These are phyloP conservation scores for Orthochromis indermauri DNA, from an alignment of 2,113 vertebrate genomes.

Conservation along the genomic window DNA sequence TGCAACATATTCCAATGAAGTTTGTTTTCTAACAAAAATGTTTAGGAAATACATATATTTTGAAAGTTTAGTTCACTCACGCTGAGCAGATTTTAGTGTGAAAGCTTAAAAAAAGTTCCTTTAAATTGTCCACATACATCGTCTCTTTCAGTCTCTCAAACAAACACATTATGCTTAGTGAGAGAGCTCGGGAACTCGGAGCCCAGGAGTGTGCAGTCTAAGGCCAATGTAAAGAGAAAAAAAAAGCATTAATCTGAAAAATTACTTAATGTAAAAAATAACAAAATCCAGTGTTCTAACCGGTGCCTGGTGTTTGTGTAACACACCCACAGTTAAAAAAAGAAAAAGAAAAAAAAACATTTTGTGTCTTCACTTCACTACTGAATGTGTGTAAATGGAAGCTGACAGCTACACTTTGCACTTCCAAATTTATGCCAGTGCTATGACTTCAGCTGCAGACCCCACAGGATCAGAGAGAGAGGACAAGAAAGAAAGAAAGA, in stretches of 20 bases:
- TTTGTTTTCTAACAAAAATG: background rate
- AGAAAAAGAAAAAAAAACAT: background rate
- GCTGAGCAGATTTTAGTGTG: background rate
- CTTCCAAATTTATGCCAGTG: conserved; percentile 52
- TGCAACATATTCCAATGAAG: background rate
- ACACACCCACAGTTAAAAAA: background rate
- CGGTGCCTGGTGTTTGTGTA: background rate
- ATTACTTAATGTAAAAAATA: conserved; percentile 33
- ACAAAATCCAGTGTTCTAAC: conserved; percentile 8
- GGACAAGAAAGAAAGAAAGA: background rate
- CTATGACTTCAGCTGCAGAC: conserved; percentile 26
- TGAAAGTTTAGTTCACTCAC: background rate
- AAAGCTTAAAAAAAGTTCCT: background rate
- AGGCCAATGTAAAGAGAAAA: conserved; percentile 26
- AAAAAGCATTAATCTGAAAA: conserved; percentile 40
- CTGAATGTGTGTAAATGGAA: conserved; percentile 27
- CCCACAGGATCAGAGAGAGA: background rate
- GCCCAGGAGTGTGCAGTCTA: background rate
- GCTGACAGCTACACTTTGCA: conserved; percentile 52
- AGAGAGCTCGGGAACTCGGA: background rate
- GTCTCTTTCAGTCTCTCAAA: background rate
- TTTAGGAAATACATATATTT: background rate
- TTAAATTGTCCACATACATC: background rate
- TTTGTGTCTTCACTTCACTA: conserved; percentile 1
- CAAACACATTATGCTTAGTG: background rate